Conservation (phyloP, 2,888 invertebrate genomes). For the Lasioglossum calceatum region DNA sequence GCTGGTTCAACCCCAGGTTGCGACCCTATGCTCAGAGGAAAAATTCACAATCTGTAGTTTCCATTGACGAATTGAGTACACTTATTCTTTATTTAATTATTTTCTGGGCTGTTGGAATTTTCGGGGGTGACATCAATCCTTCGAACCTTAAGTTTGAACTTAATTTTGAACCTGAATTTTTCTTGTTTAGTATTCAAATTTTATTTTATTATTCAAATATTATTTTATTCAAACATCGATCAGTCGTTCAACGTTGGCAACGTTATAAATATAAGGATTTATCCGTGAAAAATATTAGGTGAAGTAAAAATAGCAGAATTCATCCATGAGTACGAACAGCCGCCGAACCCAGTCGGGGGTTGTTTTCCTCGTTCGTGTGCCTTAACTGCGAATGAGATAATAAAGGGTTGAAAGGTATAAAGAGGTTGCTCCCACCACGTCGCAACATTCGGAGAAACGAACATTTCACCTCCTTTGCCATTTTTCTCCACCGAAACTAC, state of each 20-base stretch:
- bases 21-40: too few species aligned
- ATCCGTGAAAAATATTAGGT: background rate
- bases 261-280: too few species aligned
- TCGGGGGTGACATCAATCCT: too few species aligned
- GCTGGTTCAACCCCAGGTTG: too few species aligned
- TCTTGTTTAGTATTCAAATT: too few species aligned
- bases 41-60: too few species aligned
- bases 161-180: too few species aligned
- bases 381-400: conserved; percentile 18
- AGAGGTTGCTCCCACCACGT: background rate
- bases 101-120: too few species aligned
- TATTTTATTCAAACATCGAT: background rate
- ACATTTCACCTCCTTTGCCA: background rate
- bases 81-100: too few species aligned
- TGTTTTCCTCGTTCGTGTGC: background rate
- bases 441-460: background rate
- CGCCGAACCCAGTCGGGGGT: background rate
- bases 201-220: too few species aligned
- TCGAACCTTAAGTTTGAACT: too few species aligned
- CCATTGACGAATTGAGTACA: too few species aligned
- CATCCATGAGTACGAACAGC: background rate
- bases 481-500: background rate
- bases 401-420: conserved; percentile 19
- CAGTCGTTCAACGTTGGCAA: background rate
- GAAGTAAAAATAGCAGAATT: background rate